A percentile compares a stretch with the other conserved stretches of the same genome.
Conservation (phyloP, 2,797 vertebrate species). For the Etheostoma nigrum region DNA sequence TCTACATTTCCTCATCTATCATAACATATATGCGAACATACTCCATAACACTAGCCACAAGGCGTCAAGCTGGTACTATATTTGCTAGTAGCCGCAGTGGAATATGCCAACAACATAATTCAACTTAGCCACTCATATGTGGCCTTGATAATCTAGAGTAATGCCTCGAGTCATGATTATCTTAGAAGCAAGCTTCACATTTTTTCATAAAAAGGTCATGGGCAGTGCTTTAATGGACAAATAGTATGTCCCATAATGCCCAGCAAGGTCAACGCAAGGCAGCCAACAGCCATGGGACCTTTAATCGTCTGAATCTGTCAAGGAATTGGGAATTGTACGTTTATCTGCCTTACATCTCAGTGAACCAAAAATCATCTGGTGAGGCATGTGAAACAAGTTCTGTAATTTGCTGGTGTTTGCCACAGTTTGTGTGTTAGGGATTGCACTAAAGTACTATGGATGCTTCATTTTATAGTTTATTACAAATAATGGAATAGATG, state of each 20-base stretch:
- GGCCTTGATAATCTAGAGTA: slow-evolving; percentile 42
- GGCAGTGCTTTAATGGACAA: slow-evolving; percentile 39
- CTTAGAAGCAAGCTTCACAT: slow-evolving; percentile 42
- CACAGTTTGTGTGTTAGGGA: neutral
- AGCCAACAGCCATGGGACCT: slow-evolving; percentile 3
- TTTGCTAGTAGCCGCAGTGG: slow-evolving; percentile 37
- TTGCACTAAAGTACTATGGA: neutral
- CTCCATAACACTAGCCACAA: slow-evolving; percentile 14
- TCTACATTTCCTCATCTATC: slow-evolving; percentile 25
- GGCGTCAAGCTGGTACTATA: slow-evolving; percentile 26
- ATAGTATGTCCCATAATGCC: slow-evolving; percentile 38
- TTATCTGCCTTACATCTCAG: slow-evolving; percentile 17
- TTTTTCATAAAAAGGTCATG: slow-evolving; percentile 49
- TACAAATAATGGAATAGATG: neutral
- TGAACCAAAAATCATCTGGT: neutral
- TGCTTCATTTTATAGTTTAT: slow-evolving; percentile 6
- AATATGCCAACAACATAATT: slow-evolving; percentile 54
- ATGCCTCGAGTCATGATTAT: slow-evolving; percentile 48
- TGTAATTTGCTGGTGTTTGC: neutral
- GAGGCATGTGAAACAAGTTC: neutral
- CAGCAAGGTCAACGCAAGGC: slow-evolving; percentile 48
- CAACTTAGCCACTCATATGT: slow-evolving; percentile 34
- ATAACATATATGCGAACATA: slow-evolving; percentile 22
- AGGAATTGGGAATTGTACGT: slow-evolving; percentile 14
- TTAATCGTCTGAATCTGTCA: slow-evolving; percentile 43